These are phyloP conservation scores for Masticophis lateralis DNA, from an alignment of 2,797 vertebrate species.

Conservation along the genomic window DNA sequence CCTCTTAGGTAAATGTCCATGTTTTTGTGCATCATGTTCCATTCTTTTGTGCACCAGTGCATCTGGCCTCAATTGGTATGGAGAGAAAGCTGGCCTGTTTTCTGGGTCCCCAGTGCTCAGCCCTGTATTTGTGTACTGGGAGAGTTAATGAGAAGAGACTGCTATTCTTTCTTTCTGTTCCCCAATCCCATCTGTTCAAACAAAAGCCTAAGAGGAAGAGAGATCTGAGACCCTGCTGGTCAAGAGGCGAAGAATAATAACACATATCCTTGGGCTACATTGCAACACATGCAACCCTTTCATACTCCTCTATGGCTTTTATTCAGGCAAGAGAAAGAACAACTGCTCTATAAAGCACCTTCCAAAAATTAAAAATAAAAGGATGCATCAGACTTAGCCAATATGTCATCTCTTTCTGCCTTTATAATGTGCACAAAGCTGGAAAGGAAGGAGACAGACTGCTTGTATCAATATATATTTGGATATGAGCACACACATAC, in stretches of 20 bases:
- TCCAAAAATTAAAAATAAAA: constrained; percentile 51
- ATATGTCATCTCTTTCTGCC: constrained; percentile 41
- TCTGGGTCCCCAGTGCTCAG: constrained; percentile 71
- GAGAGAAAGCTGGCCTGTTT: constrained; percentile 66
- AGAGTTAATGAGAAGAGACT: constrained; percentile 82
- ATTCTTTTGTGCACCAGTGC: constrained; percentile 65
- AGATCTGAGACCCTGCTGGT: constrained; percentile 80
- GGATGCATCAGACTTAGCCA: constrained; percentile 58
- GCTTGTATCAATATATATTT: not conserved
- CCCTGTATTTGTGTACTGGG: constrained; percentile 77
- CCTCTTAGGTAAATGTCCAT: constrained; percentile 51
- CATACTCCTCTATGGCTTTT: constrained; percentile 70
- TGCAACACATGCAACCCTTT: constrained; percentile 80
- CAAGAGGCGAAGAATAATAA: constrained; percentile 81
- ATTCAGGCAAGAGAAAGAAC: constrained; percentile 74
- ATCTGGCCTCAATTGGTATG: constrained; percentile 64
- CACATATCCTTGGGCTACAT: constrained; percentile 81
- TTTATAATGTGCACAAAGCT: not conserved
- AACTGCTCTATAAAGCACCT: constrained; percentile 64
- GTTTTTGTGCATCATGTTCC: constrained; percentile 45
- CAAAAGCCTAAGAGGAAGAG: constrained; percentile 80
- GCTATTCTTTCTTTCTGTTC: constrained; percentile 74
- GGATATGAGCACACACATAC: not conserved
- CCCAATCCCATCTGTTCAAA: constrained; percentile 82
- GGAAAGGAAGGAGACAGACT: not conserved